Conservation (phyloP, 2,797 vertebrate genomes). For the Acropternis orthonyx region DNA sequence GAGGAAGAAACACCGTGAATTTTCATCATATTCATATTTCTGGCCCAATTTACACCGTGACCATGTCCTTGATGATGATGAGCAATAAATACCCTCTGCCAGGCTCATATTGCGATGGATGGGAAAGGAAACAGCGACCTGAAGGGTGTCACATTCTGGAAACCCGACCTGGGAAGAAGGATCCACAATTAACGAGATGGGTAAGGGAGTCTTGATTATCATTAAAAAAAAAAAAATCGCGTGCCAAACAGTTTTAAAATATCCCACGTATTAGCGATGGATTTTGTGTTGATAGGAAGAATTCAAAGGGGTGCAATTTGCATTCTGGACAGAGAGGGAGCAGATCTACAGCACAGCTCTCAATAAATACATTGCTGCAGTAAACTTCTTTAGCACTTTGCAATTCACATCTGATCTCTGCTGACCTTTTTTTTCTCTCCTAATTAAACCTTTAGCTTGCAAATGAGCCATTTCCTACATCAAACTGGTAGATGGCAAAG, state of each 20-base stretch:
- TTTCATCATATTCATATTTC: slow-evolving; percentile 26
- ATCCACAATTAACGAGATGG: slow-evolving; percentile 19
- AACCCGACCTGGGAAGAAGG: slow-evolving; percentile 19
- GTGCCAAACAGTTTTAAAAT: not conserved
- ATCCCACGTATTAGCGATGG: not conserved
- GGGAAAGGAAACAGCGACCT: not conserved
- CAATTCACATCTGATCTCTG: slow-evolving; percentile 71
- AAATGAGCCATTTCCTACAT: slow-evolving; percentile 74
- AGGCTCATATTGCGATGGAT: not conserved
- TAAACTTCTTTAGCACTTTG: slow-evolving; percentile 69
- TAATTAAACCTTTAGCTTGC: slow-evolving; percentile 78
- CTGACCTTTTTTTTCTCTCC: slow-evolving; percentile 67
- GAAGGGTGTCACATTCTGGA: slow-evolving; percentile 54
- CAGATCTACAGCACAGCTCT: slow-evolving; percentile 17
- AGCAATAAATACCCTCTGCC: slow-evolving; percentile 39
- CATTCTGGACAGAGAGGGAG: slow-evolving; percentile 22
- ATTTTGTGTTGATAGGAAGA: not conserved
- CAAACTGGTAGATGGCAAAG: slow-evolving; percentile 56
- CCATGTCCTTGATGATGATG: not conserved
- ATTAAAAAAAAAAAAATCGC: not conserved
- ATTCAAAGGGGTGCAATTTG: not conserved
- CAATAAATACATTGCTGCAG: slow-evolving; percentile 19
- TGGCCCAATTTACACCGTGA: not conserved
- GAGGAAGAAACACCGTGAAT: not conserved
- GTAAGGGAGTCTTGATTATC: slow-evolving; percentile 29